Evolutionary conservation across 2,797 vertebrate genomes (phyloP).

Genomic region (Chrysolophus pictus): DNA sequence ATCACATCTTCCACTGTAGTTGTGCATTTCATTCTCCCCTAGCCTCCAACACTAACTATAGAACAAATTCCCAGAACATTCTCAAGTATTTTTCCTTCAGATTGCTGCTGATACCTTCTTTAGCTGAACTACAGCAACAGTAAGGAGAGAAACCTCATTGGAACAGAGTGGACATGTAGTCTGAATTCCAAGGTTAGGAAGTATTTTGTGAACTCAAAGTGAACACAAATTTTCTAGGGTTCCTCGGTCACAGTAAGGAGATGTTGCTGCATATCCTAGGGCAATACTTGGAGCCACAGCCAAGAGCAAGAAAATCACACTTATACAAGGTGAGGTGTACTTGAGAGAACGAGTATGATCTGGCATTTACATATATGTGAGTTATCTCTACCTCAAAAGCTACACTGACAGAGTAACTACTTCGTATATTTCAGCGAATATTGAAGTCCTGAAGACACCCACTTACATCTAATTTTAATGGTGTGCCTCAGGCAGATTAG

Average conservation of each 20-base stretch:
- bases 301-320: background rate
- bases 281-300: background rate
- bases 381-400: background rate
- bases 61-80: background rate
- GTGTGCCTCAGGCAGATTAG: background rate
- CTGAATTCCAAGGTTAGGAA: background rate
- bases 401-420: background rate
- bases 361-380: background rate
- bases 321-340: background rate
- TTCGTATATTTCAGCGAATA: background rate
- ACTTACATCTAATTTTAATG: background rate
- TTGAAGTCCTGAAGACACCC: background rate
- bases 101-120: background rate
- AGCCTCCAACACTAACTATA: background rate
- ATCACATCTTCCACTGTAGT: background rate
- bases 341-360: background rate
- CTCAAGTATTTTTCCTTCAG: background rate
- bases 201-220: background rate
- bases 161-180: background rate
- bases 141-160: background rate
- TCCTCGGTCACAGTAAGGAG: background rate
- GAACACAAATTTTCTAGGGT: background rate
- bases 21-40: constrained; percentile 11
- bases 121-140: background rate
- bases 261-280: background rate